Percentiles rank a stretch among this genome's conserved stretches.
Evolutionary conservation across 1,140 invertebrate species (phyloP).

Genomic region (Asbolus verrucosus): DNA sequence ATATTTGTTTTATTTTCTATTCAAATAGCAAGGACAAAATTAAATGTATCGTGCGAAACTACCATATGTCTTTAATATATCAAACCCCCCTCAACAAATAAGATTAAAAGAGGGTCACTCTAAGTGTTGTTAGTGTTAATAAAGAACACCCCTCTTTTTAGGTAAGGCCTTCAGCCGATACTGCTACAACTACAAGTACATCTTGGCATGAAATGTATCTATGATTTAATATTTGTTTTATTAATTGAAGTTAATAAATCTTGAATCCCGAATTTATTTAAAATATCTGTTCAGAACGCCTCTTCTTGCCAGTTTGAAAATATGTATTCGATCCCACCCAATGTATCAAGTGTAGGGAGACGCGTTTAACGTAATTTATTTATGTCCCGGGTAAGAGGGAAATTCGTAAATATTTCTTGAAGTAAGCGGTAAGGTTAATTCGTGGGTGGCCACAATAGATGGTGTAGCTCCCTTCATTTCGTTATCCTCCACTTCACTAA

Average conservation of each 20-base stretch:
- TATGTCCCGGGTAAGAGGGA: slow-evolving; percentile 42
- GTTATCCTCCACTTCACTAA: slow-evolving; percentile 52
- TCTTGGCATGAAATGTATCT: too few relatives aligned
- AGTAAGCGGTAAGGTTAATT: slow-evolving; percentile 39
- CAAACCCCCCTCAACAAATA: slow-evolving; percentile 1
- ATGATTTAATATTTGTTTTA: too few relatives aligned
- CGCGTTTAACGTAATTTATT: slow-evolving; percentile 41
- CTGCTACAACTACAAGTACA: too few relatives aligned
- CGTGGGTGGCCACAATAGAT: slow-evolving; percentile 50
- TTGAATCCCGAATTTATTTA: slow-evolving; percentile 1
- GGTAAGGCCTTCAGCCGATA: too few relatives aligned
- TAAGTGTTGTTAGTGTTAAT: slow-evolving; percentile 24
- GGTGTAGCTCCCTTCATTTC: slow-evolving; percentile 42
- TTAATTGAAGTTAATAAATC: slow-evolving; percentile 1
- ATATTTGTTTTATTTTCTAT: too few relatives aligned
- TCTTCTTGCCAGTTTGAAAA: slow-evolving; percentile 6
- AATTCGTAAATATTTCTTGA: slow-evolving; percentile 53
- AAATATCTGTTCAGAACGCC: slow-evolving; percentile 7
- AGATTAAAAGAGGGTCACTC: slow-evolving; percentile 24
- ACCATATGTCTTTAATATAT: slow-evolving; percentile 28
- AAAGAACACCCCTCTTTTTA: slow-evolving; percentile 5
- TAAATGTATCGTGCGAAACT: slow-evolving; percentile 26
- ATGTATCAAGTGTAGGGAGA: slow-evolving; percentile 35
- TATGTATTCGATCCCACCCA: slow-evolving; percentile 33
- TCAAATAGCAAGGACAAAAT: too few relatives aligned